Conservation (phyloP, 2,797 vertebrate genomes). For the Vipera latastei region DNA sequence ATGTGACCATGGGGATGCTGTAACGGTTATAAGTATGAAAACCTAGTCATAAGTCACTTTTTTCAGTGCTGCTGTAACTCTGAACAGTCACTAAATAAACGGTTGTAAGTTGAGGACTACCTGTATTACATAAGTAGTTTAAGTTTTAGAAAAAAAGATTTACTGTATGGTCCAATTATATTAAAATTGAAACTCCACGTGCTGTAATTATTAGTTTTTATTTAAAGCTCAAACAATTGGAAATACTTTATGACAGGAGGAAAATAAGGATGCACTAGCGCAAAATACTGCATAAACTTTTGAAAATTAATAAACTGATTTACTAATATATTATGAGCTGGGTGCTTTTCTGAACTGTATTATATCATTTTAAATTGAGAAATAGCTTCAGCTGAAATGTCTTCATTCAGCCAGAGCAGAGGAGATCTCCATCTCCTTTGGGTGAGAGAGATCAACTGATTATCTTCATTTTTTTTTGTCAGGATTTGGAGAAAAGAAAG, state of each 20-base stretch:
- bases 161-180: neutral
- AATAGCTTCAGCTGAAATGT: neutral
- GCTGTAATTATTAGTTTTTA: neutral
- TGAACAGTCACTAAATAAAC: neutral
- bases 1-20: neutral
- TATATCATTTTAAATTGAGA: neutral
- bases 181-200: neutral
- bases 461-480: neutral
- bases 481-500: neutral
- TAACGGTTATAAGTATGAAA: neutral
- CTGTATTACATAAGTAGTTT: neutral
- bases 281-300: neutral
- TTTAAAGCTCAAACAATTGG: neutral
- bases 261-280: neutral
- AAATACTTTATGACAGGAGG: neutral
- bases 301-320: neutral
- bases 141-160: neutral
- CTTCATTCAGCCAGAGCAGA: neutral
- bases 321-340: neutral
- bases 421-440: neutral
- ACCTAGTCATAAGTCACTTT: neutral
- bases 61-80: neutral
- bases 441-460: neutral
- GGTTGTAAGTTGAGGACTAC: neutral
- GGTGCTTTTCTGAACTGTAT: neutral